These are phyloP conservation scores for Halcyon senegalensis DNA, from an alignment of 2,113 vertebrate genomes.

Conservation along the genomic window DNA sequence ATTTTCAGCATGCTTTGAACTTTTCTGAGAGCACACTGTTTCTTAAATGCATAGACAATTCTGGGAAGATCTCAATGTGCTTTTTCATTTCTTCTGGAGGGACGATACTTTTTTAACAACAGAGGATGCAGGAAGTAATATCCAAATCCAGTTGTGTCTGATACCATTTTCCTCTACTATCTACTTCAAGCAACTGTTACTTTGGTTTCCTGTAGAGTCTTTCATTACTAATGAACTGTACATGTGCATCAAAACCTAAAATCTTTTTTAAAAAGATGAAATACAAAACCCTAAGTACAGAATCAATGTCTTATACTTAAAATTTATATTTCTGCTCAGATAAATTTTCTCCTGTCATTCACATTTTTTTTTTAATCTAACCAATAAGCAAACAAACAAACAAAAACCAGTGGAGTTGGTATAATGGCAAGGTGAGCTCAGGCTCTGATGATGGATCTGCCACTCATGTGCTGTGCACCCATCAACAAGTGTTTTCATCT, in stretches of 20 bases:
- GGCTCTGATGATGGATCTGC: neutral
- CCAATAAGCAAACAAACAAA: no score
- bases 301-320: neutral
- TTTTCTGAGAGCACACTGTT: neutral
- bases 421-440: neutral
- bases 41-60: neutral
- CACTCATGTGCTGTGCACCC: neutral
- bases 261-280: neutral
- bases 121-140: neutral
- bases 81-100: neutral
- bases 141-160: neutral
- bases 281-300: neutral
- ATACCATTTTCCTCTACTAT: neutral
- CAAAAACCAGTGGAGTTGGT: neutral
- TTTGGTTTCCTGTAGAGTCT: neutral
- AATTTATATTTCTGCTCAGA: neutral
- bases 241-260: neutral
- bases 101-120: neutral
- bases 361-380: neutral
- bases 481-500: neutral
- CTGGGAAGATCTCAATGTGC: neutral
- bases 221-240: neutral
- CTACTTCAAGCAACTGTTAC: neutral
- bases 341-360: neutral
- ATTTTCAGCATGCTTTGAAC: neutral